Percentiles rank a stretch among this genome's conserved stretches.
Conservation (phyloP, 1,140 invertebrate species). For the Drosophila micromelanica region DNA sequence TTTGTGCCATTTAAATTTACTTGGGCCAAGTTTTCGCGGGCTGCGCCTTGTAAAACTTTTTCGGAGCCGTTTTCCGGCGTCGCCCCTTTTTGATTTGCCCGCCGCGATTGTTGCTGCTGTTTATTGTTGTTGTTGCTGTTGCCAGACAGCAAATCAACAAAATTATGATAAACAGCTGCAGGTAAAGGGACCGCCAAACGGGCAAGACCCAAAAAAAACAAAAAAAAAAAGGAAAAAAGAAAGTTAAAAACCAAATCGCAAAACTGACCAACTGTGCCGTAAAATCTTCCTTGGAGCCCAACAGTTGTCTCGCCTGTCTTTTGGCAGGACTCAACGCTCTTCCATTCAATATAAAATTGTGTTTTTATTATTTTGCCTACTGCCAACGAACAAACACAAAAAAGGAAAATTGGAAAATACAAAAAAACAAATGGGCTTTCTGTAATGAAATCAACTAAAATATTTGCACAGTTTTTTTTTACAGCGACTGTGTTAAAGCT, state of each 20-base stretch:
- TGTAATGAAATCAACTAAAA: slow-evolving; percentile 77
- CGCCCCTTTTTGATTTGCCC: slow-evolving; percentile 56
- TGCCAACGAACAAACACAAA: neutral
- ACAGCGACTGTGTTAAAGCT: slow-evolving; percentile 62
- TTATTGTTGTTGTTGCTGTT: slow-evolving; percentile 68
- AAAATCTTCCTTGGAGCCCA: slow-evolving; percentile 11
- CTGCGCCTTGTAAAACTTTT: slow-evolving; percentile 48
- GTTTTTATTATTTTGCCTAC: slow-evolving; percentile 40
- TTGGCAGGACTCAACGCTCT: slow-evolving; percentile 48
- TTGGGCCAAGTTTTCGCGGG: slow-evolving; percentile 21
- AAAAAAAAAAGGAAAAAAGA: slow-evolving; percentile 19
- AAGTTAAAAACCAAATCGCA: slow-evolving; percentile 42
- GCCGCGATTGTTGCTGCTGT: slow-evolving; percentile 54
- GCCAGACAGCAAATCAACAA: slow-evolving; percentile 80
- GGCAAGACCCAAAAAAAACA: slow-evolving; percentile 48
- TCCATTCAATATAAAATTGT: slow-evolving; percentile 60
- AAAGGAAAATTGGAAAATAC: slow-evolving; percentile 23
- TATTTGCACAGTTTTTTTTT: slow-evolving; percentile 70
- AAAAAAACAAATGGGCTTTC: slow-evolving; percentile 39
- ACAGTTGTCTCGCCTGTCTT: slow-evolving; percentile 9
- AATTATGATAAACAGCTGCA: slow-evolving; percentile 83
- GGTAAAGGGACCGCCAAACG: slow-evolving; percentile 68
- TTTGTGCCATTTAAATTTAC: slow-evolving; percentile 31
- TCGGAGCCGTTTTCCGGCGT: slow-evolving; percentile 50
- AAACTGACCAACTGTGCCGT: slow-evolving; percentile 61